Evolutionary conservation across 2,797 vertebrate species (phyloP).

Genomic region (Eulemur rubriventer): DNA sequence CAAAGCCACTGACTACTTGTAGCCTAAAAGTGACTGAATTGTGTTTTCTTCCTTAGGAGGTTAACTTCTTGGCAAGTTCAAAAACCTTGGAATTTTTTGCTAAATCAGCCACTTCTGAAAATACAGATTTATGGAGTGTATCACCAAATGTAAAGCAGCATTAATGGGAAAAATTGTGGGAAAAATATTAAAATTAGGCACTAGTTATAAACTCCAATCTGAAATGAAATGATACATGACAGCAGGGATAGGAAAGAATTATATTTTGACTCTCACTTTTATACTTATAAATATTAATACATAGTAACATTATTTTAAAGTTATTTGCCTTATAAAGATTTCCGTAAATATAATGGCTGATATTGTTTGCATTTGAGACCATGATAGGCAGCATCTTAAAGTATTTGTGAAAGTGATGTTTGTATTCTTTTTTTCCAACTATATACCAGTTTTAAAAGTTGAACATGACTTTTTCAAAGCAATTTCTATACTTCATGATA

Average conservation of each 20-base stretch:
- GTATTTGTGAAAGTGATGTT: neutral
- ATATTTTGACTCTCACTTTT: slow-evolving; percentile 27
- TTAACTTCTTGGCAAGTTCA: slow-evolving; percentile 8
- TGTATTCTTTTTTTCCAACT: neutral
- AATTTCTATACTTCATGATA: slow-evolving; percentile 20
- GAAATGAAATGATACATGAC: slow-evolving; percentile 25
- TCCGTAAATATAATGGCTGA: neutral
- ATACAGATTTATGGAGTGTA: neutral
- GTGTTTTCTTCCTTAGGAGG: neutral
- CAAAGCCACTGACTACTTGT: slow-evolving; percentile 10
- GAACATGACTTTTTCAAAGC: slow-evolving; percentile 44
- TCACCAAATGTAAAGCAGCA: slow-evolving; percentile 33
- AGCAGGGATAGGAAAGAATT: slow-evolving; percentile 13
- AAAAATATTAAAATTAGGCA: neutral
- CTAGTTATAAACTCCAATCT: neutral
- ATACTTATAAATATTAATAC: neutral
- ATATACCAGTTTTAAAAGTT: neutral
- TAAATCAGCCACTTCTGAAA: slow-evolving; percentile 33
- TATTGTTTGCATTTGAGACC: neutral
- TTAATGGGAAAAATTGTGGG: slow-evolving; percentile 12
- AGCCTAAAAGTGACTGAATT: slow-evolving; percentile 8
- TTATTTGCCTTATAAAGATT: neutral
- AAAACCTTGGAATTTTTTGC: neutral
- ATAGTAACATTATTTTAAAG: neutral
- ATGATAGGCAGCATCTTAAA: neutral